phyloP scores from a whole-genome alignment of 2,888 invertebrate species.

The Heliconius ethilla region DNA sequence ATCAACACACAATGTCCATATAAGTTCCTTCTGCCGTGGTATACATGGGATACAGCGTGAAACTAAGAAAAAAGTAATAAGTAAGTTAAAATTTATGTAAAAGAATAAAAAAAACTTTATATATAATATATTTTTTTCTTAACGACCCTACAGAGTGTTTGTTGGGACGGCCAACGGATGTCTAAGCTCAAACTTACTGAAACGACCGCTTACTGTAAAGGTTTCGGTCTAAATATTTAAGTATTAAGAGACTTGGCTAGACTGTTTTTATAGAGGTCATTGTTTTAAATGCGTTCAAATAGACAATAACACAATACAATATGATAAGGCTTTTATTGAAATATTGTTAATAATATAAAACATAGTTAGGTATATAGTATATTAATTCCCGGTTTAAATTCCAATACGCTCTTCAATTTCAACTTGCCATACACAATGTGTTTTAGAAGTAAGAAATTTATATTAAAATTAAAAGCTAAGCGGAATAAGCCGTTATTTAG shows the following conservation, averaged over 20 bases:
- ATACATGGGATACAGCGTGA: too few species aligned
- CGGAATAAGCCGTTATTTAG: too few species aligned
- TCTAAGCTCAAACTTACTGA: constrained; percentile 27
- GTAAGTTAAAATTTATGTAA: neutral
- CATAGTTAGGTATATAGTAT: too few species aligned
- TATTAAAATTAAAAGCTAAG: too few species aligned
- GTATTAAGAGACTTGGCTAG: constrained; percentile 9
- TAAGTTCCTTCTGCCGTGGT: too few species aligned
- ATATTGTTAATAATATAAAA: too few species aligned
- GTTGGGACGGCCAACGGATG: constrained; percentile 24
- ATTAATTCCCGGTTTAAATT: too few species aligned
- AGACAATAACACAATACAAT: neutral
- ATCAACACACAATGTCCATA: too few species aligned
- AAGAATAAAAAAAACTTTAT: neutral
- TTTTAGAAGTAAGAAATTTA: too few species aligned
- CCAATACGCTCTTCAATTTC: too few species aligned
- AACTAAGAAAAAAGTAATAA: neutral
- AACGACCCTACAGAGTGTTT: constrained; percentile 5
- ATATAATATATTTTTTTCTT: neutral
- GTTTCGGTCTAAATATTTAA: constrained; percentile 33
- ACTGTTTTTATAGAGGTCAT: constrained; percentile 1
- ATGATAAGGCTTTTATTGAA: too few species aligned
- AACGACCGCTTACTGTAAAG: constrained; percentile 21
- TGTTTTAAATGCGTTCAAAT: neutral
- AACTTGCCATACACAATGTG: too few species aligned